These are phyloP conservation scores for Caenorhabditis virilis DNA, from an alignment of 2,888 invertebrate species.

Conservation along the genomic window DNA sequence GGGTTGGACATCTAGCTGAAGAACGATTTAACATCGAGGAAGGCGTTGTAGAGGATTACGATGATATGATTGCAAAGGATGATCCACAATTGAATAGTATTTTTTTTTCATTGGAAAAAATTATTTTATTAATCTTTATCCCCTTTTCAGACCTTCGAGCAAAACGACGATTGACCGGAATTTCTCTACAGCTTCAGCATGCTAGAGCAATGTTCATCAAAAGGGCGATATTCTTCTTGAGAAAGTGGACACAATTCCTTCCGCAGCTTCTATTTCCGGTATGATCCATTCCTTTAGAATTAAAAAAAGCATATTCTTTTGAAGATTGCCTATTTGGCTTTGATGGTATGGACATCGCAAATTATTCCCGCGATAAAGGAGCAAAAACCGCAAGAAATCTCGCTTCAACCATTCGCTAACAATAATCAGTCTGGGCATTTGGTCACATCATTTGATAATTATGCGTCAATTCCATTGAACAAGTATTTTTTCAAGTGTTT, in stretches of 20 bases:
- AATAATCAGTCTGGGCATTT: conserved; percentile 21
- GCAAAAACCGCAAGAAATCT: conserved; percentile 35
- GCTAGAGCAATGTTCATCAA: conserved; percentile 59
- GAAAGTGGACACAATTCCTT: conserved; percentile 61
- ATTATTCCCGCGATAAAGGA: conserved; percentile 43
- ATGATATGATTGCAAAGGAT: conserved; percentile 33
- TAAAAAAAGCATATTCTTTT: background rate
- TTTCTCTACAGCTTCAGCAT: conserved; percentile 45
- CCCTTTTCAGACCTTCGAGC: conserved; percentile 32
- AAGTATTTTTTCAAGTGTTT: too few relatives aligned
- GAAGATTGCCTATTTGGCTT: conserved; percentile 34
- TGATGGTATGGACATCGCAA: conserved; percentile 40
- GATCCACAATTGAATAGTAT: conserved; percentile 35
- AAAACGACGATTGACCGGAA: conserved; percentile 40
- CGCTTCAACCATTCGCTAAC: conserved; percentile 23
- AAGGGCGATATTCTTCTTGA: conserved; percentile 54
- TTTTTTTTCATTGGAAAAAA: conserved; percentile 1
- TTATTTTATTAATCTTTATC: conserved; percentile 2
- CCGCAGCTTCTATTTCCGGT: conserved; percentile 59
- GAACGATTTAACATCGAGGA: conserved; percentile 37
- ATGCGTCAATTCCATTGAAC: background rate
- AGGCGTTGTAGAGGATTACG: conserved; percentile 26
- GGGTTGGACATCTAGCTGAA: conserved; percentile 57
- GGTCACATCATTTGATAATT: background rate
- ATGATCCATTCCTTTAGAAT: conserved; percentile 2